Base-by-base conservation (phyloP, 2,113 vertebrate species). In the Neoarius graeffei region DNA sequence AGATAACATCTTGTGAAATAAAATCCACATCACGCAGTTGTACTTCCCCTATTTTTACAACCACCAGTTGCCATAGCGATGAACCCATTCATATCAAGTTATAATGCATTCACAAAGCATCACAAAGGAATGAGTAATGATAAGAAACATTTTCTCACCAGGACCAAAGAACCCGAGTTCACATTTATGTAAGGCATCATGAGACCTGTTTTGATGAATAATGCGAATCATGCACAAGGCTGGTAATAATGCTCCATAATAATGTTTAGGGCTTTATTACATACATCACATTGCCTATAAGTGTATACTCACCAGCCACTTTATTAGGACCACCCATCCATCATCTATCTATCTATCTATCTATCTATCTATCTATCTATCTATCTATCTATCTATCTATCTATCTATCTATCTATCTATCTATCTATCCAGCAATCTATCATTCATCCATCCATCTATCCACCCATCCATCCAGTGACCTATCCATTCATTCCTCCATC, bases 401-500 rank as follows among this genome's bases (percentile, higher is more conserved):
- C 1, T 1, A 30, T 30, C 30, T 1, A 30, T 30, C 30, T 1
- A 30, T 30, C 30, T 30, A 30, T 30, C 30, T 1, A 30, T 1
- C 30, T 1, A 30, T 30, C 30, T 1, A 30, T 30, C 30, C 35
- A 42, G 30, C 1, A 1, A 30, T 1, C 30, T 30, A 1, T 3
- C 35, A 3, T 0, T 3, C 35, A 42, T 42, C 35, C 2, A 42
- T 42, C 35, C 2, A 42, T 42, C 35, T 2, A 35, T 1, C 2
- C 0, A 35, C 2, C 35, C 35, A 42, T 42, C 2, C 35, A 42
- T 42, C 35, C 3, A 42, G 3, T 2, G 0, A 42, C 2, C 35
- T 0, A 42, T 42, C 35, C 0, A 42, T 42, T 1, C 35, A 2
- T 1, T 2, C 0, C 1, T 2, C 35, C 3, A 3, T 42, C 3